Evolutionary conservation across 2,888 invertebrate species (phyloP).

Genomic region (Rotaria sp.): DNA sequence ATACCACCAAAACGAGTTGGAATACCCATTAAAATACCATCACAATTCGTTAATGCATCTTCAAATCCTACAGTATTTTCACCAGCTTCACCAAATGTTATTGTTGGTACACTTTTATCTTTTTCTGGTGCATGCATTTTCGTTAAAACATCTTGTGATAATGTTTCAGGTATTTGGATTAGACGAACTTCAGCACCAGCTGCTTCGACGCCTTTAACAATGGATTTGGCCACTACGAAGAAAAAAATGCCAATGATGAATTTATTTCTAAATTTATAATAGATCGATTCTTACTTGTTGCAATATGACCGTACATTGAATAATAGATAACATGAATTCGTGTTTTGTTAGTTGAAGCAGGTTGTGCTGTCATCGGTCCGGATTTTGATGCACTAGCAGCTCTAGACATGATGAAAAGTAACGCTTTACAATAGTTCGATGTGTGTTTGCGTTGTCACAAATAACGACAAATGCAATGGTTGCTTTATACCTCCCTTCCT

Average conservation of each 20-base stretch:
- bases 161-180: constrained; percentile 38
- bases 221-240: neutral
- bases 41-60: constrained; percentile 24
- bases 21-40: constrained; percentile 35
- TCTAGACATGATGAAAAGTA: neutral
- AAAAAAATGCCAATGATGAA: neutral
- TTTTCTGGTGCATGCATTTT: constrained; percentile 40
- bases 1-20: constrained; percentile 36
- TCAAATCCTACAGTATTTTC: neutral
- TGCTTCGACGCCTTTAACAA: neutral
- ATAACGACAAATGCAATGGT: neutral
- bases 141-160: constrained; percentile 32
- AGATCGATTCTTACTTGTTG: neutral
- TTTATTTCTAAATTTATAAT: neutral
- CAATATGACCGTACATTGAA: constrained; percentile 39
- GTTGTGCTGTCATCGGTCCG: neutral
- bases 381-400: neutral
- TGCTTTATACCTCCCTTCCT: neutral
- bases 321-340: constrained; percentile 34
- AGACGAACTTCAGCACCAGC: constrained; percentile 29
- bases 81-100: neutral
- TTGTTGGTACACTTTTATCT: constrained; percentile 28
- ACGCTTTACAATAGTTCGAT: neutral
- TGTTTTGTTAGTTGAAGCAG: neutral
- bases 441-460: neutral